Percentiles rank a stretch among this genome's conserved stretches.
These are phyloP conservation scores for Apotomis capreana DNA, from an alignment of 2,888 invertebrate genomes.

Conservation along the genomic window DNA sequence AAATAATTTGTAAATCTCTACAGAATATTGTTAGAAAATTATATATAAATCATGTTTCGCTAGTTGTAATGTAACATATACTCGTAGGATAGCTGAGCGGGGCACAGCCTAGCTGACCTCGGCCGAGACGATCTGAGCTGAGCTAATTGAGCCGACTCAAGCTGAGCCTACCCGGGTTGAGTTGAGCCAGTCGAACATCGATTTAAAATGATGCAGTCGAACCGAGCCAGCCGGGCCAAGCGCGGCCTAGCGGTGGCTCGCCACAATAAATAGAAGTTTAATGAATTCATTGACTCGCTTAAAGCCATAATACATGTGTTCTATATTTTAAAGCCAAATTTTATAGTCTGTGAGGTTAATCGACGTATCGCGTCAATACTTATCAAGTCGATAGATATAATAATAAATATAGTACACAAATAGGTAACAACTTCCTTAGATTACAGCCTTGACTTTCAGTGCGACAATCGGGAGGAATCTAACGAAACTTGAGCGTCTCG, in stretches of 20 bases:
- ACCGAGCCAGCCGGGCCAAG: constrained; percentile 7
- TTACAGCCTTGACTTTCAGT: constrained; percentile 66
- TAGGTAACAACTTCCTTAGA: constrained; percentile 79
- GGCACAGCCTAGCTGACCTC: constrained; percentile 9
- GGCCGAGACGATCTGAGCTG: neutral
- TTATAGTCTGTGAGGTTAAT: constrained; percentile 83
- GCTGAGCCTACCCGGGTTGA: neutral
- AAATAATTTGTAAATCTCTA: constrained; percentile 78
- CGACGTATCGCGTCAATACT: constrained; percentile 73
- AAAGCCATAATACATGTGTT: constrained; percentile 79
- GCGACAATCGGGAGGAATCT: constrained; percentile 53
- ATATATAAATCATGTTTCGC: constrained; percentile 72
- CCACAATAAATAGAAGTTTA: constrained; percentile 73
- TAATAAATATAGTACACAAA: constrained; percentile 78
- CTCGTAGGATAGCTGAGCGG: constrained; percentile 53
- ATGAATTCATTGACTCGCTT: constrained; percentile 78
- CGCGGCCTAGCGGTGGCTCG: constrained; percentile 36
- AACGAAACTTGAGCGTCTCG: constrained; percentile 29
- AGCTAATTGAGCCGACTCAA: neutral
- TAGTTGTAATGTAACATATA: constrained; percentile 72
- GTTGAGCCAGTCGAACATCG: neutral
- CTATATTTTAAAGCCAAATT: constrained; percentile 84
- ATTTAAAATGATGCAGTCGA: too few species aligned
- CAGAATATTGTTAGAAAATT: constrained; percentile 80
- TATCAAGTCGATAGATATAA: constrained; percentile 76